phyloP scores from a whole-genome alignment of 2,888 invertebrate genomes.

The Cremastinae sp. region DNA sequence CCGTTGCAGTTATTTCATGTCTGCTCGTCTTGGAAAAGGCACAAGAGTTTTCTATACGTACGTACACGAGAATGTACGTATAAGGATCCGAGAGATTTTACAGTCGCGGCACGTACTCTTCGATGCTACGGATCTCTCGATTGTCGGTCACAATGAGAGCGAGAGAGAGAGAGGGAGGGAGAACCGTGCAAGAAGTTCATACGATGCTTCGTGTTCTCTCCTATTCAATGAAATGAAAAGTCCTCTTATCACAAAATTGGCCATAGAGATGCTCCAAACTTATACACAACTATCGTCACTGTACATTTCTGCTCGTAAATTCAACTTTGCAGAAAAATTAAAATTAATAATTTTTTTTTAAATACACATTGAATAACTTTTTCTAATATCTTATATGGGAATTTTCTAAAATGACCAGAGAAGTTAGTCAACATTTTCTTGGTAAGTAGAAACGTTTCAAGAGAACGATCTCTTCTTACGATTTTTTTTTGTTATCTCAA shows the following conservation, averaged over 20 bases:
- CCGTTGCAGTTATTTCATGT: conserved; percentile 77
- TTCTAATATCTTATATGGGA: too few species aligned
- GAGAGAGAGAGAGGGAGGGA: conserved; percentile 8
- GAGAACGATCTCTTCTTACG: conserved; percentile 5
- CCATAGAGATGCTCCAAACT: conserved; percentile 26
- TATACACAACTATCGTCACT: conserved; percentile 17
- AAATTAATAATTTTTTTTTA: too few species aligned
- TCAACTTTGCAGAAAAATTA: neutral
- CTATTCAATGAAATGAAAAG: conserved; percentile 48
- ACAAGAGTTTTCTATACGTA: conserved; percentile 1
- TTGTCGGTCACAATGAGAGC: conserved; percentile 70
- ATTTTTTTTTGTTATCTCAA: conserved; percentile 56
- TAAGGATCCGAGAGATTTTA: conserved; percentile 68
- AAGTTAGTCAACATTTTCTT: neutral
- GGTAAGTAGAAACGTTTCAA: neutral
- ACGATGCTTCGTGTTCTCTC: conserved; percentile 34
- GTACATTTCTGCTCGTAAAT: too few species aligned
- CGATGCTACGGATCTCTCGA: conserved; percentile 65
- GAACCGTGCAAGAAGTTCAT: conserved; percentile 6
- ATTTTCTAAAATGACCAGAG: neutral
- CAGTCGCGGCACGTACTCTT: conserved; percentile 74
- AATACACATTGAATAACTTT: too few species aligned
- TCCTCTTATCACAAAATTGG: conserved; percentile 25
- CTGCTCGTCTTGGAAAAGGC: conserved; percentile 62
- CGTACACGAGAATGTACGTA: conserved; percentile 14